A percentile compares a stretch with the other conserved stretches of the same genome.
These are phyloP conservation scores for Temnothorax rugatulus DNA, from an alignment of 2,888 invertebrate species.

Conservation along the genomic window DNA sequence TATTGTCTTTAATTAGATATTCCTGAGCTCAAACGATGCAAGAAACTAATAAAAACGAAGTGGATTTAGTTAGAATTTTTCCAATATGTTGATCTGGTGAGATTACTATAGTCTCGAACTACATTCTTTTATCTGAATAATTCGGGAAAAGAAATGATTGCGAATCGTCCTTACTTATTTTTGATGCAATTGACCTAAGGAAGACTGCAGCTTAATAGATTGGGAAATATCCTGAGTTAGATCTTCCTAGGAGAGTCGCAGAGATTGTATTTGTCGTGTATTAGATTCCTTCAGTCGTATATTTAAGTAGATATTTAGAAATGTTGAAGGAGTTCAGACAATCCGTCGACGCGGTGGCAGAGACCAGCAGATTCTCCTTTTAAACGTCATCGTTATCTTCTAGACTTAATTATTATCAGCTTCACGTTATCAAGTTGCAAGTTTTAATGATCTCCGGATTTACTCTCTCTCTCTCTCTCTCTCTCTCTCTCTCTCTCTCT, in stretches of 20 bases:
- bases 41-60: not conserved
- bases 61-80: not conserved
- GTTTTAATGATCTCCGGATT: conserved; percentile 6
- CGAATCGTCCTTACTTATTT: not conserved
- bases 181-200: not conserved
- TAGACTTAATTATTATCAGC: conserved; percentile 25
- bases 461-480: not conserved
- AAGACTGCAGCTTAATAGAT: conserved; percentile 4
- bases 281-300: not conserved
- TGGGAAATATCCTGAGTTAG: conserved; percentile 6
- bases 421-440: not conserved
- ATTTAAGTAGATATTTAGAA: not conserved
- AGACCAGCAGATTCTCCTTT: not conserved
- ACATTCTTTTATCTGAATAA: not conserved
- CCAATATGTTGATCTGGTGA: not conserved
- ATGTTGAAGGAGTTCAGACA: not conserved
- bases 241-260: not conserved
- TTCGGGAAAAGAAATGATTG: not conserved
- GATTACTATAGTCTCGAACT: not conserved
- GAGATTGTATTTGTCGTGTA: not conserved
- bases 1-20: conserved; percentile 15
- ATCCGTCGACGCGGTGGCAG: not conserved
- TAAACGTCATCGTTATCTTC: conserved; percentile 11
- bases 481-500: too few relatives aligned
- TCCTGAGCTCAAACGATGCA: not conserved